Conservation (phyloP, 2,888 invertebrate genomes). For the Fragum sueziense region DNA sequence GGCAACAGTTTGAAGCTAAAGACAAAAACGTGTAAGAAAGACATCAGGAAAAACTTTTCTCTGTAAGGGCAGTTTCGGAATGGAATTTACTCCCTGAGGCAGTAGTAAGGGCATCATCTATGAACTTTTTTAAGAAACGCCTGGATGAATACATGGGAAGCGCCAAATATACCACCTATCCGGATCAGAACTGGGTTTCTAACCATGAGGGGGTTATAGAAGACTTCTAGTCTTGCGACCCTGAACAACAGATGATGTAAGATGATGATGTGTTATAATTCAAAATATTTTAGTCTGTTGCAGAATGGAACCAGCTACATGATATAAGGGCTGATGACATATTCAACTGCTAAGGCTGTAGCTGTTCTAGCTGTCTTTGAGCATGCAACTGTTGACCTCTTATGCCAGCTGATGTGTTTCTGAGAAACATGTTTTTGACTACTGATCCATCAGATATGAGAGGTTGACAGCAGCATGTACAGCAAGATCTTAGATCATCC, state of each 20-base stretch:
- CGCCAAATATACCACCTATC: not conserved
- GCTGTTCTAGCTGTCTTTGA: too few species aligned
- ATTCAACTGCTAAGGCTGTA: too few species aligned
- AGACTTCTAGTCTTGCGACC: not conserved
- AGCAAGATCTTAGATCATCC: too few species aligned
- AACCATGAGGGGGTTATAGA: conserved; percentile 8
- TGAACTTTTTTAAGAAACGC: conserved; percentile 7
- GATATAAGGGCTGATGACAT: too few species aligned
- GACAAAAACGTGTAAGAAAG: not conserved
- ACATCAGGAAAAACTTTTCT: not conserved
- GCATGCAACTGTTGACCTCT: too few species aligned
- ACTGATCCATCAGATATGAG: too few species aligned
- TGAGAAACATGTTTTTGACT: too few species aligned
- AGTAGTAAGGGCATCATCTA: not conserved
- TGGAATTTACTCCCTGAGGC: conserved; percentile 1
- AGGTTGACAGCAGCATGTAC: too few species aligned
- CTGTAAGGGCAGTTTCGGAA: not conserved
- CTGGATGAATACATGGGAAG: conserved; percentile 1
- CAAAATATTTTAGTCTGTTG: too few species aligned
- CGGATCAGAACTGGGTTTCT: conserved; percentile 4
- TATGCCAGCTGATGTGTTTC: too few species aligned
- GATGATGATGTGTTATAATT: too few species aligned
- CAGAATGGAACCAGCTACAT: too few species aligned
- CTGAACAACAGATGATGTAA: not conserved
- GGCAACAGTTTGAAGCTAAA: not conserved